These are phyloP conservation scores for Setipinna tenuifilis DNA, from an alignment of 2,797 vertebrate species.

Conservation along the genomic window DNA sequence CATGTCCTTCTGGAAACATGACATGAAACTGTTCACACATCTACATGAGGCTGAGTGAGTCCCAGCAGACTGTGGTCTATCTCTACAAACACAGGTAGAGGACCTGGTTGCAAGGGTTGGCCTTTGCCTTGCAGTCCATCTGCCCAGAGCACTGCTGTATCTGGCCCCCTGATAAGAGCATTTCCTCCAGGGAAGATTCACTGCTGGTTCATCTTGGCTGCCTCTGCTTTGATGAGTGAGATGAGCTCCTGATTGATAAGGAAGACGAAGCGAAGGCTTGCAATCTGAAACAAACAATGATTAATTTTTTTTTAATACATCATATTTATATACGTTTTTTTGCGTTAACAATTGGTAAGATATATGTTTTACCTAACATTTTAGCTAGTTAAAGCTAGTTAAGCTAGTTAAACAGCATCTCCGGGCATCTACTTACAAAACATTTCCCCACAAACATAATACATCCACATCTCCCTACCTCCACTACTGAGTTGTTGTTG, in stretches of 20 bases:
- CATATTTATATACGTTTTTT: background rate
- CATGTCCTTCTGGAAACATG: background rate
- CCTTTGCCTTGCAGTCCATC: background rate
- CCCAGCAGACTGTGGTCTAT: background rate
- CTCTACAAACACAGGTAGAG: background rate
- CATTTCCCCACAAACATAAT: background rate
- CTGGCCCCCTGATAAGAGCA: background rate
- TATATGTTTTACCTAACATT: no score
- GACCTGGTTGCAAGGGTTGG: background rate
- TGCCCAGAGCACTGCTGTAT: background rate
- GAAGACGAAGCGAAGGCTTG: constrained; percentile 95
- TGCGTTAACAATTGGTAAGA: no score
- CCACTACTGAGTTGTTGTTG: constrained; percentile 95
- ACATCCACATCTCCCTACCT: constrained; percentile 69
- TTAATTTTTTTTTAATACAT: background rate
- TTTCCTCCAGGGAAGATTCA: constrained; percentile 64
- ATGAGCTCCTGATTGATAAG: constrained; percentile 97
- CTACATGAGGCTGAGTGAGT: background rate
- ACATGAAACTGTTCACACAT: background rate
- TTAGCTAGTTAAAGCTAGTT: no score
- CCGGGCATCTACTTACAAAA: no score
- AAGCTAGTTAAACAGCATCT: no score
- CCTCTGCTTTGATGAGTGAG: constrained; percentile 93
- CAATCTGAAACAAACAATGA: constrained; percentile 76
- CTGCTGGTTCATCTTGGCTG: constrained; percentile 91